Evolutionary conservation across 2,797 vertebrate genomes (phyloP), one percentile per base, ranked within the genome.

Genomic region (Artibeus jamaicensis): DNA sequence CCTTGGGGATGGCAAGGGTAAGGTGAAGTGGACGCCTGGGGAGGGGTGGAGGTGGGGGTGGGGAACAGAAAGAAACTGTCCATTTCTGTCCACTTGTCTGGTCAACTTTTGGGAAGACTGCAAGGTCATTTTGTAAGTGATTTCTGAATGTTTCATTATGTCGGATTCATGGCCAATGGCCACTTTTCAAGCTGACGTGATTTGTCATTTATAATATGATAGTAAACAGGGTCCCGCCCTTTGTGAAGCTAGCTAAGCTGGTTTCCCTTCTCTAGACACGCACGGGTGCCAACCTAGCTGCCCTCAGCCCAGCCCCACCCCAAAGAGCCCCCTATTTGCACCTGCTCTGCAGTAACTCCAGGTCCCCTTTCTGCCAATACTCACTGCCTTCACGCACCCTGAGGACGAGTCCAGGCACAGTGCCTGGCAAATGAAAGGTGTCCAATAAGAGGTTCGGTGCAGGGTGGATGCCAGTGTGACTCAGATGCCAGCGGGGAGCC

Each of bases 101-200:
- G n/a, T 90, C 85, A 53, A 53, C 67, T 79, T 37, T 1, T 1
- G 67, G 39, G 65, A 42, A 26, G 18, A 73, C 0, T 16, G 2
- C 5, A 6, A 86, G 55, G 73, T 90, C 73, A n/a, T 86, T 86
- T 88, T n/a, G 22, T 68, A 71, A 93, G 57, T 67, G 70, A 92
- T 86, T 96, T 92, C 73, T 97, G 70, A 9, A 39, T 50, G 26
- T 76, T 96, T 59, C 71, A 67, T 94, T 86, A 86, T 62, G 85
- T 73, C 89, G n/a, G 53, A 48, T 86, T 87, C 22, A 86, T 92
- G 89, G 85, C 77, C 89, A 57, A 37, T 76, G 50, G 87, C 83
- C 87, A 55, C 91, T 76, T 84, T 86, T 78, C 74, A 91, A 73
- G 57, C 18, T 89, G 94, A 6, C n/a, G 7, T 67, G n/a, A 86